A percentile compares a stretch with the other conserved stretches of the same genome.
These are phyloP conservation scores for Syrmaticus mikado DNA, from an alignment of 2,113 vertebrate species.

Conservation along the genomic window DNA sequence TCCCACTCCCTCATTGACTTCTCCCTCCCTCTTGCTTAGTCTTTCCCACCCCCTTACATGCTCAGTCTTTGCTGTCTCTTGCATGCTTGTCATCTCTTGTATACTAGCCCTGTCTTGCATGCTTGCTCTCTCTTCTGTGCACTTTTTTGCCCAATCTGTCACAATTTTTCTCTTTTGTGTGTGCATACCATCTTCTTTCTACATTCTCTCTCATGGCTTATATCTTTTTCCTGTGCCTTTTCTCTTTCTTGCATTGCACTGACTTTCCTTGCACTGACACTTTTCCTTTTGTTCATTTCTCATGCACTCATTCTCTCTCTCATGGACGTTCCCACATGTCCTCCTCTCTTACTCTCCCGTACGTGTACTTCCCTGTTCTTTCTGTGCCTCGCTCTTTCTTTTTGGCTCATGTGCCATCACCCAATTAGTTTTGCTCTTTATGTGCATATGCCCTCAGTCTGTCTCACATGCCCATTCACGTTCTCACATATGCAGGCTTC, in stretches of 20 bases:
- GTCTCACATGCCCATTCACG: neutral
- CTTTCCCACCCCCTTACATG: neutral
- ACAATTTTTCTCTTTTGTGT: neutral
- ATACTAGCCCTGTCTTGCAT: neutral
- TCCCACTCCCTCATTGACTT: neutral
- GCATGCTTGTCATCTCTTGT: neutral
- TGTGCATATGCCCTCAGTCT: neutral
- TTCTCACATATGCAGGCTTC: neutral
- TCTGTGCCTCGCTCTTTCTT: neutral
- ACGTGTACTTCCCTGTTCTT: neutral
- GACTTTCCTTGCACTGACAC: neutral
- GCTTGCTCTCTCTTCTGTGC: neutral
- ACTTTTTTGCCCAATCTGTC: neutral
- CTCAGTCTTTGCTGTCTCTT: neutral
- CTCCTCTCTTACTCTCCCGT: neutral
- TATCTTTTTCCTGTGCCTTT: neutral
- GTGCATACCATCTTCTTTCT: neutral
- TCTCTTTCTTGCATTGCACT: neutral
- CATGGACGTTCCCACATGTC: neutral
- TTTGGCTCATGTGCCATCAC: neutral
- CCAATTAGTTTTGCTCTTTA: neutral
- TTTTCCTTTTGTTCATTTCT: neutral
- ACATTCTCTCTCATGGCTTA: neutral
- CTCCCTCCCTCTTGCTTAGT: neutral
- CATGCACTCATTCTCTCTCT: neutral